Percentiles rank a stretch among this genome's conserved stretches.
These are phyloP conservation scores for Pseudocheirus occidentalis DNA, from an alignment of 2,797 vertebrate species.

Conservation along the genomic window DNA sequence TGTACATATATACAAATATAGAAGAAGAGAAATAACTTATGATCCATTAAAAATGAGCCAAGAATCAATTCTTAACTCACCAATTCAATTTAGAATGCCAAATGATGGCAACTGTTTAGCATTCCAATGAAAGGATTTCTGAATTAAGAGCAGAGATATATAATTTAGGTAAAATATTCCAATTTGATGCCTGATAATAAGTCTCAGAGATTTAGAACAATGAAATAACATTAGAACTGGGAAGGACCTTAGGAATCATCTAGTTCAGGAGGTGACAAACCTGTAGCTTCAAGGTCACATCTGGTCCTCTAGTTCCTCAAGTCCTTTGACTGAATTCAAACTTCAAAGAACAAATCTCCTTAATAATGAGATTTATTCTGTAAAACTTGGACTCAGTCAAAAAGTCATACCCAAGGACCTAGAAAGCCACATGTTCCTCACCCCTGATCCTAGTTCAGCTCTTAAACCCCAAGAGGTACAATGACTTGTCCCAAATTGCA, in stretches of 20 bases:
- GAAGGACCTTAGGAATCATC: not conserved
- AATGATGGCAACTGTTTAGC: not conserved
- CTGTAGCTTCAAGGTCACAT: no score
- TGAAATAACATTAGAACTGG: not conserved
- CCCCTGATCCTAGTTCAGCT: not conserved
- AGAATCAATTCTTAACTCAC: constrained; percentile 5
- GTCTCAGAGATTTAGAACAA: constrained; percentile 1
- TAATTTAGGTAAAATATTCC: not conserved
- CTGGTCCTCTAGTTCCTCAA: no score
- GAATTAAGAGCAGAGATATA: not conserved
- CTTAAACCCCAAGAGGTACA: not conserved
- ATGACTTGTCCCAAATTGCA: not conserved
- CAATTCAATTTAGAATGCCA: not conserved
- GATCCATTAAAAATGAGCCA: constrained; percentile 31
- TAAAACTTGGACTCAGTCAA: no score
- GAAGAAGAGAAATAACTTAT: not conserved
- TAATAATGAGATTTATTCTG: no score
- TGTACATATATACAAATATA: not conserved
- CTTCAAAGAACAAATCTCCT: no score
- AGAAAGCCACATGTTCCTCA: no score
- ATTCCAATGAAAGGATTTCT: not conserved
- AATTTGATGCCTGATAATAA: not conserved
- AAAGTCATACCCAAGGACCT: no score
- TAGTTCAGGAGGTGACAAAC: not conserved
- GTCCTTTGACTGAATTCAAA: no score